These are phyloP conservation scores for Pristionchus fissidentatus DNA, from an alignment of 2,888 invertebrate genomes.

Conservation along the genomic window DNA sequence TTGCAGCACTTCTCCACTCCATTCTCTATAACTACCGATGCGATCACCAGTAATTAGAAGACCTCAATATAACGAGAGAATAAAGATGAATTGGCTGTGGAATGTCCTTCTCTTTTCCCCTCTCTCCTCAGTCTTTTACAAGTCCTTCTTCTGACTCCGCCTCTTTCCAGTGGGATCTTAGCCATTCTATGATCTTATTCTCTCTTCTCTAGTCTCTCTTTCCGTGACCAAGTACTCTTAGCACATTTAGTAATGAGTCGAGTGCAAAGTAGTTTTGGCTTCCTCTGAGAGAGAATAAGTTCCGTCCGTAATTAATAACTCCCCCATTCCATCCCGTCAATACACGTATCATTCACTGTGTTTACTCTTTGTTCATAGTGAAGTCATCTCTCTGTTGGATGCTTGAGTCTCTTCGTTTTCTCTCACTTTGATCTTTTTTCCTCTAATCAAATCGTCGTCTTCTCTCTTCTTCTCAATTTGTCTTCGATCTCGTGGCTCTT, in stretches of 20 bases:
- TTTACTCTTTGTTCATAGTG: too few species aligned
- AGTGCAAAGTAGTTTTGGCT: too few species aligned
- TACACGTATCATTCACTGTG: too few species aligned
- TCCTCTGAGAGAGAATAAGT: too few species aligned
- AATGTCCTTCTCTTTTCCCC: conserved; percentile 6
- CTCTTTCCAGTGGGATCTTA: conserved; percentile 21
- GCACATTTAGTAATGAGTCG: conserved; percentile 4
- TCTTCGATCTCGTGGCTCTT: conserved; percentile 15
- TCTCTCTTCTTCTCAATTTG: not conserved
- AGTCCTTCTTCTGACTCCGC: not conserved
- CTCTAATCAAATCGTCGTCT: conserved; percentile 15
- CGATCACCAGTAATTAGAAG: not conserved
- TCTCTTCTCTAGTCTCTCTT: conserved; percentile 13
- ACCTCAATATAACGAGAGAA: not conserved
- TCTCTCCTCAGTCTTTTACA: not conserved
- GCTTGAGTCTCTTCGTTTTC: conserved; percentile 31
- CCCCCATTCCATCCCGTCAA: too few species aligned
- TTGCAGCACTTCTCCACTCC: not conserved
- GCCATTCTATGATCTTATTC: conserved; percentile 13
- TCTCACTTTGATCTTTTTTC: conserved; percentile 42
- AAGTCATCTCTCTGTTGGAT: not conserved
- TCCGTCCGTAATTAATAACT: too few species aligned
- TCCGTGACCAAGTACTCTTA: not conserved
- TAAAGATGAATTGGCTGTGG: not conserved
- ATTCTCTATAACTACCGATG: not conserved